Percentiles rank a stretch among this genome's conserved stretches.
Conservation (phyloP, 2,888 invertebrate genomes). For the Pyrgus malvae region DNA sequence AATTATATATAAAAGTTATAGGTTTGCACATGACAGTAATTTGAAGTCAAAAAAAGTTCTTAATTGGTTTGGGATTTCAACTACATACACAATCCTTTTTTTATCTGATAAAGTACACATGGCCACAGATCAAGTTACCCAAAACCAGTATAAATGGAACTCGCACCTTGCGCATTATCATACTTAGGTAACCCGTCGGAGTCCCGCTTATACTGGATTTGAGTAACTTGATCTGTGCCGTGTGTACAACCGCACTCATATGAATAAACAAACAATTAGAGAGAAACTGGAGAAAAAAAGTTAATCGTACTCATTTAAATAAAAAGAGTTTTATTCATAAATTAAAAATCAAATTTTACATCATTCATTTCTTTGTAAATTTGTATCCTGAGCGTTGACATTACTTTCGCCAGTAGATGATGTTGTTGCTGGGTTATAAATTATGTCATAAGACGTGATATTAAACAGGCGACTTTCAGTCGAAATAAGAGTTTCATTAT, state of each 20-base stretch:
- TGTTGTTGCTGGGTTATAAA: conserved; percentile 5
- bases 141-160: conserved; percentile 5
- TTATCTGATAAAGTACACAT: conserved; percentile 6
- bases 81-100: conserved; percentile 5
- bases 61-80: conserved; percentile 5
- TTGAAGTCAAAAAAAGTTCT: conserved; percentile 7
- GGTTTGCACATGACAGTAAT: conserved; percentile 7
- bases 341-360: conserved; percentile 6
- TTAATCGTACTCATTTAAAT: conserved; percentile 6
- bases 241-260: conserved; percentile 5
- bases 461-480: conserved; percentile 4
- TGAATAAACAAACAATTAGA: conserved; percentile 1
- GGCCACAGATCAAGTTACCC: conserved; percentile 5
- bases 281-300: conserved; percentile 5
- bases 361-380: conserved; percentile 7
- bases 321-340: conserved; percentile 7
- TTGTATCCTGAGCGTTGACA: conserved; percentile 7
- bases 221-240: conserved; percentile 5
- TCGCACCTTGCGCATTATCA: conserved; percentile 5
- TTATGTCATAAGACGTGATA: conserved; percentile 7
- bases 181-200: conserved; percentile 5
- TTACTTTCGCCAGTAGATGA: conserved; percentile 4
- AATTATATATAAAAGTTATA: conserved; percentile 6
- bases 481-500: conserved; percentile 7
- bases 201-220: conserved; percentile 5